phyloP scores from a whole-genome alignment of 2,113 vertebrate species.

The Sterna hirundo region DNA sequence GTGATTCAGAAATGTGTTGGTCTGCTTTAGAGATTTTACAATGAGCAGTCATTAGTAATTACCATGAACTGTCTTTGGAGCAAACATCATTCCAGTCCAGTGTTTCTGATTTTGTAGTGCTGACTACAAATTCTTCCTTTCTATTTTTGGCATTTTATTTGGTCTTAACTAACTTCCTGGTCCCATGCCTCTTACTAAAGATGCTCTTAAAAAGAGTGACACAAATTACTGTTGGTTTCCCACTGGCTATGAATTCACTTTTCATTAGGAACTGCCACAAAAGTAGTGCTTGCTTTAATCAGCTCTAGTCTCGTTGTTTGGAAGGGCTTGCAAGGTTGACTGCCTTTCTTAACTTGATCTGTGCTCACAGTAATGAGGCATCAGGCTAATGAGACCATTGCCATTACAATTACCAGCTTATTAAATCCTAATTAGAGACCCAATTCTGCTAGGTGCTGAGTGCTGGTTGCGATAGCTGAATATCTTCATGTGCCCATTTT shows the following conservation, averaged over 20 bases:
- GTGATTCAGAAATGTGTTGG: neutral
- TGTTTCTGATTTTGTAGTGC: neutral
- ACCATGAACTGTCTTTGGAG: neutral
- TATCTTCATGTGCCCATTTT: neutral
- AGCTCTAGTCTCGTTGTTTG: neutral
- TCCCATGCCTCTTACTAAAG: constrained; percentile 32
- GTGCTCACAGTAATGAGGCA: constrained; percentile 37
- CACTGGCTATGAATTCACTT: neutral
- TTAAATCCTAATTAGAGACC: constrained; percentile 58
- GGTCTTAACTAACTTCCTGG: constrained; percentile 43
- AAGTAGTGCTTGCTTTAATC: constrained; percentile 30
- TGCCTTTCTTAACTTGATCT: constrained; percentile 40
- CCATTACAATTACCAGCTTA: constrained; percentile 51
- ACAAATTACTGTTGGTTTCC: constrained; percentile 49
- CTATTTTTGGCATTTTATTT: constrained; percentile 21
- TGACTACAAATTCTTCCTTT: constrained; percentile 24
- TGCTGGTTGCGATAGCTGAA: neutral
- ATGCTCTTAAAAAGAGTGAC: constrained; percentile 16
- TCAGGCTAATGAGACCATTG: constrained; percentile 52
- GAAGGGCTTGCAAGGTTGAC: constrained; percentile 34
- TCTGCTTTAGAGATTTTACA: neutral
- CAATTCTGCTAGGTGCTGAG: constrained; percentile 23
- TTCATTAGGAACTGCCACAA: constrained; percentile 13
- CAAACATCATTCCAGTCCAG: neutral
- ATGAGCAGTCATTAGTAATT: constrained; percentile 1